phyloP scores from a whole-genome alignment of 2,113 vertebrate genomes.

The Helogale parvula region DNA sequence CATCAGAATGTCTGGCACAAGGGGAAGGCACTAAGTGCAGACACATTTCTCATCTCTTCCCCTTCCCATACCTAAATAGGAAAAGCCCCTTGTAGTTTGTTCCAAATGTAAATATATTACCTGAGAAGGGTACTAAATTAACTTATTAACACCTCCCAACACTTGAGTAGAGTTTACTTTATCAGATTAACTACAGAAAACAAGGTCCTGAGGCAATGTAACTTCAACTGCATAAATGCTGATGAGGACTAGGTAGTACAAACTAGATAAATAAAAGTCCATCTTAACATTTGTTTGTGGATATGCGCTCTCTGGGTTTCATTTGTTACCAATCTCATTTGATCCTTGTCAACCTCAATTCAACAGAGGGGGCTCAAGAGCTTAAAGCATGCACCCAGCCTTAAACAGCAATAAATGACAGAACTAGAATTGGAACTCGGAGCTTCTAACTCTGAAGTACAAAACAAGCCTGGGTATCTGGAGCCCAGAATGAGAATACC shows the following conservation, averaged over 20 bases:
- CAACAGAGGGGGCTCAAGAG: background rate
- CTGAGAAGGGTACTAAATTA: background rate
- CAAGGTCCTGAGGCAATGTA: background rate
- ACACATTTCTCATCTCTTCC: background rate
- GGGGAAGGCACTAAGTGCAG: background rate
- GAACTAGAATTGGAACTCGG: background rate
- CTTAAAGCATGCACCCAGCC: background rate
- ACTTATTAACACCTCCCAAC: background rate
- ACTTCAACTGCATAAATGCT: background rate
- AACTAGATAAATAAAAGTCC: background rate
- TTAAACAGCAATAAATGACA: background rate
- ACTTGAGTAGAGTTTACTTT: background rate
- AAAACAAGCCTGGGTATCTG: background rate
- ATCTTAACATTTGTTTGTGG: background rate
- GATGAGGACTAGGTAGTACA: background rate
- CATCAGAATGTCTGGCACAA: too few species aligned
- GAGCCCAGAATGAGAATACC: background rate
- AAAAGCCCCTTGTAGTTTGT: background rate
- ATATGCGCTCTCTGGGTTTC: background rate
- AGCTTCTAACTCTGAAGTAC: background rate
- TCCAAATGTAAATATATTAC: constrained; percentile 1
- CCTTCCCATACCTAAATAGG: background rate
- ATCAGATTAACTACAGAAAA: background rate
- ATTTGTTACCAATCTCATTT: background rate
- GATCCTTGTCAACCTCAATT: background rate